These are phyloP conservation scores for Candidula unifasciata DNA, from an alignment of 2,888 invertebrate genomes.

Conservation along the genomic window DNA sequence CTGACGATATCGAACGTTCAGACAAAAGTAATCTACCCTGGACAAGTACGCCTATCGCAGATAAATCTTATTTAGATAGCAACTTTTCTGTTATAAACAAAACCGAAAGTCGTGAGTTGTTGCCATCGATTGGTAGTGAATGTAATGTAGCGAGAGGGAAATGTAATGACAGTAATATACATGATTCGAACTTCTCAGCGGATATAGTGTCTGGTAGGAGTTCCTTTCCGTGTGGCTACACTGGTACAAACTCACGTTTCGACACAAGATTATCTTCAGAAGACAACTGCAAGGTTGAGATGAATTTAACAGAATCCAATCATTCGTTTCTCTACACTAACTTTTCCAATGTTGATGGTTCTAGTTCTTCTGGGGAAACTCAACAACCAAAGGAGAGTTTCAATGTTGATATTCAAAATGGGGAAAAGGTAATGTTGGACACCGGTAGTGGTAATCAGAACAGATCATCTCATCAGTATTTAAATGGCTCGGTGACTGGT, in stretches of 20 bases:
- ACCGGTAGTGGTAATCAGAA: background rate
- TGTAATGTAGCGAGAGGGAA: too few species aligned
- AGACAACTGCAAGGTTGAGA: background rate
- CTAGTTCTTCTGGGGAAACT: background rate
- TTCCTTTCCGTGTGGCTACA: too few species aligned
- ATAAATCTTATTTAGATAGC: too few species aligned
- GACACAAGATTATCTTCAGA: background rate
- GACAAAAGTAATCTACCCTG: too few species aligned
- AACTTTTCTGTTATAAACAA: too few species aligned
- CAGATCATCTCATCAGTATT: constrained; percentile 30
- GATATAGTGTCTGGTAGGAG: too few species aligned
- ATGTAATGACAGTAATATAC: too few species aligned
- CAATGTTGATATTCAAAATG: background rate
- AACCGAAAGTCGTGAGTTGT: background rate
- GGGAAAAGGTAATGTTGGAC: background rate
- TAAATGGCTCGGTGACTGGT: constrained; percentile 16
- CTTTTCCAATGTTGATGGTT: background rate
- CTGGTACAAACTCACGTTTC: too few species aligned
- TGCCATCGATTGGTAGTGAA: too few species aligned
- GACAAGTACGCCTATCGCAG: too few species aligned
- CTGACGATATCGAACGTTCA: background rate
- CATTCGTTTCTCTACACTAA: constrained; percentile 1
- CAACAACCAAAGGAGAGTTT: background rate
- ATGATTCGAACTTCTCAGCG: too few species aligned
- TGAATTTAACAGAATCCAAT: background rate